Conservation (phyloP, 64 coral and sea anemone genomes). For the Stylophora pistillata region DNA sequence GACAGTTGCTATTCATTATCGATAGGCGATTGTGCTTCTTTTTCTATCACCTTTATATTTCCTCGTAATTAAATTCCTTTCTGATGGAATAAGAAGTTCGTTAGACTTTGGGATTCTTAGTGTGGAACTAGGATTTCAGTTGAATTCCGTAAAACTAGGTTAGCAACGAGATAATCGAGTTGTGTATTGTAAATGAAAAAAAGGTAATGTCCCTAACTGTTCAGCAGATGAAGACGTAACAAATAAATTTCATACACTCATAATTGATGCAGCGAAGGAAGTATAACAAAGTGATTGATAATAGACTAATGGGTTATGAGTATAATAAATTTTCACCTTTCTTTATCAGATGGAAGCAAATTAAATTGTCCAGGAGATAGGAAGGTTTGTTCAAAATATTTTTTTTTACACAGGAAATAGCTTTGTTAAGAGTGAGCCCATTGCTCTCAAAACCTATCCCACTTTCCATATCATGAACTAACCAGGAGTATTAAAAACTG, state of each 20-base stretch:
- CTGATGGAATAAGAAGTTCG: background rate
- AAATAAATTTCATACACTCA: background rate
- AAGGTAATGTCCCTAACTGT: too few species aligned
- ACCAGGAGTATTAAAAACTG: background rate
- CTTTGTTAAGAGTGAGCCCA: background rate
- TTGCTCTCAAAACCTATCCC: too few species aligned
- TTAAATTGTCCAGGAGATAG: constrained; percentile 14
- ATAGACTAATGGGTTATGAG: background rate
- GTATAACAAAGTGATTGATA: background rate
- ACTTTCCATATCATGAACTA: too few species aligned
- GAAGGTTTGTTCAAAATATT: constrained; percentile 15
- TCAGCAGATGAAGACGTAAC: too few species aligned
- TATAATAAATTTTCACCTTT: background rate
- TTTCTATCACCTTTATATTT: too few species aligned
- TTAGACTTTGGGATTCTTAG: background rate
- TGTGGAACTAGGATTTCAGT: background rate
- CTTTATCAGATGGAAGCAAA: constrained; percentile 4
- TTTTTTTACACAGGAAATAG: background rate
- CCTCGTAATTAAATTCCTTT: background rate
- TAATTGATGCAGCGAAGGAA: background rate
- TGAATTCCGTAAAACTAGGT: background rate
- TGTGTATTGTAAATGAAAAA: too few species aligned
- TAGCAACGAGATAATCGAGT: background rate
- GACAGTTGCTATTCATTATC: too few species aligned
- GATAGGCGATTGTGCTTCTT: too few species aligned